Conservation (phyloP, 2,113 vertebrate species). For the Tachycineta bicolor region DNA sequence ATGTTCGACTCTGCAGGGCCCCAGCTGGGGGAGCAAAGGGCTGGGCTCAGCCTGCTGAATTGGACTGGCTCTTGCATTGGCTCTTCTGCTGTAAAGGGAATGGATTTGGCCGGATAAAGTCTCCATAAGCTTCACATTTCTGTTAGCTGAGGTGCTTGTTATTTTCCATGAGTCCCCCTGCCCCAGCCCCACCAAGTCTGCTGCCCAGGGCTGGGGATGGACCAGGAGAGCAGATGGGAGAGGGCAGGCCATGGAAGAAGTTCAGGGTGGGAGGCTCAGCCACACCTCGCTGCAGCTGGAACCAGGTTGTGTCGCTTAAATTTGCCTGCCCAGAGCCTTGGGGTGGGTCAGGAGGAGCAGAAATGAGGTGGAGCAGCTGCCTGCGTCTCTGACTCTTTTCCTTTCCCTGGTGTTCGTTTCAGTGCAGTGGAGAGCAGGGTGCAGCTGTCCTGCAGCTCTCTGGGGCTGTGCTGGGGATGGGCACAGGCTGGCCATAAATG, state of each 20-base stretch:
- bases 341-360: not conserved
- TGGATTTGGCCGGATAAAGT: not conserved
- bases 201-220: not conserved
- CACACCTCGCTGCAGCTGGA: not conserved
- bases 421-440: not conserved
- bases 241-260: not conserved
- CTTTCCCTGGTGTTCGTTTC: not conserved
- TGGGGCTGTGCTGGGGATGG: not conserved
- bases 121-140: not conserved
- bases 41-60: not conserved
- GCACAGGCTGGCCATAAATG: not conserved
- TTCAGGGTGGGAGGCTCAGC: not conserved
- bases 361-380: not conserved
- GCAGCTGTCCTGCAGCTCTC: not conserved
- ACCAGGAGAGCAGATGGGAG: not conserved
- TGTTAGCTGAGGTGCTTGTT: not conserved
- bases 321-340: not conserved
- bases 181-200: not conserved
- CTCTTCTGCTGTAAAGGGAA: not conserved
- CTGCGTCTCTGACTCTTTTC: not conserved
- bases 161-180: not conserved
- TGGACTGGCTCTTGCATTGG: not conserved
- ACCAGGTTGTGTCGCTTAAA: rapidly evolving
- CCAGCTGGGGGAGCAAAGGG: not conserved
- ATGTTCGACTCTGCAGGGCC: conserved; percentile 5